phyloP scores from a whole-genome alignment of 2,113 vertebrate species.

The Nothocercus nigrocapillus region DNA sequence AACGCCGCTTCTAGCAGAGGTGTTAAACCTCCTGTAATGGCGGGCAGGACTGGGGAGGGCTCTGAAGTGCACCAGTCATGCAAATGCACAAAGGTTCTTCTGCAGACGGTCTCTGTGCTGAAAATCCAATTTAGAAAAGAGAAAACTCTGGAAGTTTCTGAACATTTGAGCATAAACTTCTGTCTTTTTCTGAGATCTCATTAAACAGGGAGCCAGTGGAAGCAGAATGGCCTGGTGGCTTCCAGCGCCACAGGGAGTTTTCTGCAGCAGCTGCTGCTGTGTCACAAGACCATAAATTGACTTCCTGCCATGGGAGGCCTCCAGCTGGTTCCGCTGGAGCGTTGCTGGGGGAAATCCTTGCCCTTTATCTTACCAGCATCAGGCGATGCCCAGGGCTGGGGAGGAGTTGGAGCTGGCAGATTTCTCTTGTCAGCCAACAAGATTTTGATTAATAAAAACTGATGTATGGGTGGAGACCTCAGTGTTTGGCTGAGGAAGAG shows the following conservation, averaged over 20 bases:
- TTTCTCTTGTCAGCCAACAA: not conserved
- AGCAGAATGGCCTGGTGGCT: not conserved
- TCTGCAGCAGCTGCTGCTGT: conserved; percentile 22
- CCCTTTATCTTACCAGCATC: not conserved
- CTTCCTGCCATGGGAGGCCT: conserved; percentile 17
- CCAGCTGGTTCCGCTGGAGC: not conserved
- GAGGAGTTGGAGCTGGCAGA: not conserved
- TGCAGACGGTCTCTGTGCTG: not conserved
- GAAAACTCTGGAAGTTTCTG: not conserved
- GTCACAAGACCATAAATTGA: conserved; percentile 41
- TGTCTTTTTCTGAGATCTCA: not conserved
- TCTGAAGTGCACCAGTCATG: not conserved
- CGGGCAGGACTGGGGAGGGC: not conserved
- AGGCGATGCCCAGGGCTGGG: not conserved
- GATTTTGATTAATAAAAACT: not conserved
- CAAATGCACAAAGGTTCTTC: not conserved
- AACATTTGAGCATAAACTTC: not conserved
- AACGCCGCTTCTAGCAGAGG: not conserved
- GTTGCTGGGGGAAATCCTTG: not conserved
- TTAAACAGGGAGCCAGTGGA: not conserved
- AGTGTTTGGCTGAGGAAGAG: not conserved
- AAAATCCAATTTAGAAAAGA: not conserved
- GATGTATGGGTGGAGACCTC: not conserved
- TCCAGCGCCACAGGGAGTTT: not conserved
- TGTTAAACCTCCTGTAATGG: not conserved